Evolutionary conservation across 2,113 vertebrate genomes (phyloP).

Genomic region (Pontoporia blainvillei): DNA sequence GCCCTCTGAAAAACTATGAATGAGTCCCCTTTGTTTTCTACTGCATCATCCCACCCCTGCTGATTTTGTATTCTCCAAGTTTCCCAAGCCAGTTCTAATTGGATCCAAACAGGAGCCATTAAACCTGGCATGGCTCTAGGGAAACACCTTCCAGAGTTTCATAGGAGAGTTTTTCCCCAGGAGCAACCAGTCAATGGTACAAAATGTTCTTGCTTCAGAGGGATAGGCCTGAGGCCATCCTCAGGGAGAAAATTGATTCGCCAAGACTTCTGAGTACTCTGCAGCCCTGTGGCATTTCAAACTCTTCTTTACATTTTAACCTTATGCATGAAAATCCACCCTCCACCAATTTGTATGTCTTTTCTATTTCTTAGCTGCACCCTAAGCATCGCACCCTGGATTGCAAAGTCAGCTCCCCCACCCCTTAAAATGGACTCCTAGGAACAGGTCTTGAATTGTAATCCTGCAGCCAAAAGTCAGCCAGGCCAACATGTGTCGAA

Average conservation of each 20-base stretch:
- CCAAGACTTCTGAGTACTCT: background rate
- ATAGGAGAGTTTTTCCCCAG: background rate
- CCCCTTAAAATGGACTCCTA: background rate
- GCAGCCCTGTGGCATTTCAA: background rate
- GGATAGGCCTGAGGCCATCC: background rate
- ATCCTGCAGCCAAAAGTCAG: background rate
- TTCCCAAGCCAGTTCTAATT: slow-evolving; percentile 33
- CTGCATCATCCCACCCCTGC: background rate
- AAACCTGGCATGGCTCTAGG: background rate
- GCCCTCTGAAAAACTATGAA: background rate
- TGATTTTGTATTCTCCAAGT: background rate
- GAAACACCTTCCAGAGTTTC: slow-evolving; percentile 24
- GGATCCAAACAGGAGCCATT: slow-evolving; percentile 10
- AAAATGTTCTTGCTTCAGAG: slow-evolving; percentile 35
- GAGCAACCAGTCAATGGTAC: background rate
- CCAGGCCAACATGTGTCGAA: background rate
- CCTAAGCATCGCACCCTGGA: background rate
- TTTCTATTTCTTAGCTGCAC: background rate
- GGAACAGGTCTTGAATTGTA: background rate
- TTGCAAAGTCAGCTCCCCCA: background rate
- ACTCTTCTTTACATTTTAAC: background rate
- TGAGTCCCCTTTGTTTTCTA: background rate
- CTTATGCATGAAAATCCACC: background rate
- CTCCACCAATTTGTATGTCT: background rate
- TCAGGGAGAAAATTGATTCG: background rate